Evolutionary conservation across 2,797 vertebrate species (phyloP).

Genomic region (Sebastes trivittatus): DNA sequence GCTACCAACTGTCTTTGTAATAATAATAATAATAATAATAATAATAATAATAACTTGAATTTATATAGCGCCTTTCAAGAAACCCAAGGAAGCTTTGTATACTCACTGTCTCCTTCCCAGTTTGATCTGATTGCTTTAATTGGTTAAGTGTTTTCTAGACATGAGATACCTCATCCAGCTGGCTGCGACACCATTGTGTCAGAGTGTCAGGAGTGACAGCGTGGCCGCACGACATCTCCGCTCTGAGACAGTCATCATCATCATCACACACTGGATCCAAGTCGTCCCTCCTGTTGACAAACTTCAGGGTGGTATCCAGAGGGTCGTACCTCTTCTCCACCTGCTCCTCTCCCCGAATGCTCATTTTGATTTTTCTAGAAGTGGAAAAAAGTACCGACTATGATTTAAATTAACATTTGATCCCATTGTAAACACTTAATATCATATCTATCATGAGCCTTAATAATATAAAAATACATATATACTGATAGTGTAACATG

Average conservation of each 20-base stretch:
- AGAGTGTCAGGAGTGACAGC: conserved; percentile 74
- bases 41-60: too few relatives aligned
- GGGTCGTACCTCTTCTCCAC: conserved; percentile 57
- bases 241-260: conserved; percentile 42
- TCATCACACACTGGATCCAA: conserved; percentile 64
- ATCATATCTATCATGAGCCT: not conserved
- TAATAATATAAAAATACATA: not conserved
- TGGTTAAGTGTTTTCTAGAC: not conserved
- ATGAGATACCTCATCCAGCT: conserved; percentile 64
- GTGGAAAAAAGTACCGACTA: not conserved
- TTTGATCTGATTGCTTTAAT: not conserved
- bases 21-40: too few relatives aligned
- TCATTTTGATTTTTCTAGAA: conserved; percentile 14
- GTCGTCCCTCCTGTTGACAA: conserved; percentile 66
- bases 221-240: conserved; percentile 79
- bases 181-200: conserved; percentile 61
- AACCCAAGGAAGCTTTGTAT: too few relatives aligned
- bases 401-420: not conserved
- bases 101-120: not conserved
- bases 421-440: not conserved
- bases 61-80: too few relatives aligned
- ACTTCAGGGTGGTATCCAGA: conserved; percentile 54
- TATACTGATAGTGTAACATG: too few relatives aligned
- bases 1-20: not conserved
- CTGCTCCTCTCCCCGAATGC: not conserved